Percentiles rank a stretch among this genome's conserved stretches.
phyloP scores from a whole-genome alignment of 2,888 invertebrate species.

The Griposia aprilina region DNA sequence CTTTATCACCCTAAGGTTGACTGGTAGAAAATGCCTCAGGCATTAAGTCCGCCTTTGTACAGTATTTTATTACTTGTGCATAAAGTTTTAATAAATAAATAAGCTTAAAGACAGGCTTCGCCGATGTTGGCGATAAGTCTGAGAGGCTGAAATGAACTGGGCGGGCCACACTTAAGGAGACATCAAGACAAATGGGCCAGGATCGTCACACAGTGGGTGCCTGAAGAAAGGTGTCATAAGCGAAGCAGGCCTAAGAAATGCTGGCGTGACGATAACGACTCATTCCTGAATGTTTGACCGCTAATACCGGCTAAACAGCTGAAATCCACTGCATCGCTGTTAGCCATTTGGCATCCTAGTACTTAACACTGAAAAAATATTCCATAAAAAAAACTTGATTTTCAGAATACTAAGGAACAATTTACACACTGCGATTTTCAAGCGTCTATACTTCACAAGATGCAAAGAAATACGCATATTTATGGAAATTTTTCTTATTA shows the following conservation, averaged over 20 bases:
- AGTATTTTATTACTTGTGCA: no score
- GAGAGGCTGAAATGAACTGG: background rate
- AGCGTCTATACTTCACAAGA: background rate
- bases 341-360: background rate
- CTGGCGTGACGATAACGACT: background rate
- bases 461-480: background rate
- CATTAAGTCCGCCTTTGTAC: no score
- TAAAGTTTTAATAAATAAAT: no score
- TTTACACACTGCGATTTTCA: conserved; percentile 20
- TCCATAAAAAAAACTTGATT: background rate
- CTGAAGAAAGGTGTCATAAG: background rate
- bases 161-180: background rate
- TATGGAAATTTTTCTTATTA: background rate
- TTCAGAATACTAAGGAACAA: background rate
- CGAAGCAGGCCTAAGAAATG: no score
- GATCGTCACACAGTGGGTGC: background rate
- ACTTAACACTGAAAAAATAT: background rate
- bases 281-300: background rate
- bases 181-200: background rate
- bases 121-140: background rate
- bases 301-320: background rate
- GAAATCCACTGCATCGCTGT: background rate
- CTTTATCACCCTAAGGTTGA: no score
- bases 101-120: background rate
- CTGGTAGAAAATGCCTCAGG: no score